A percentile compares a stretch with the other conserved stretches of the same genome.
Evolutionary conservation across 2,113 vertebrate genomes (phyloP).

Genomic region (Tamias sibiricus): DNA sequence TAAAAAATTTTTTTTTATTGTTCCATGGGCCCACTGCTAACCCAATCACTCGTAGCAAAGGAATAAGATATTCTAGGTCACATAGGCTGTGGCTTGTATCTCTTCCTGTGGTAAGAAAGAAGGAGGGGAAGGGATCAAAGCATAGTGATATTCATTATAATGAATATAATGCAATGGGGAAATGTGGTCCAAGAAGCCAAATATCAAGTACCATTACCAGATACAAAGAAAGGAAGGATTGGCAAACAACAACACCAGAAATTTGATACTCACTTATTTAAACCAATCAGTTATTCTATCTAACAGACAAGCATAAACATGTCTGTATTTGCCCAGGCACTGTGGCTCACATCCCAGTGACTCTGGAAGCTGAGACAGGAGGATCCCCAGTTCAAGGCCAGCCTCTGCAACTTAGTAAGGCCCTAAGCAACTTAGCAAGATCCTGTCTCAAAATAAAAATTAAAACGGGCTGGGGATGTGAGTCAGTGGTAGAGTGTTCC

Average conservation of each 20-base stretch:
- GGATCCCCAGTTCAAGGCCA: too few species aligned
- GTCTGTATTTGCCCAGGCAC: background rate
- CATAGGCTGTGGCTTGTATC: background rate
- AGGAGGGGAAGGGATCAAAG: background rate
- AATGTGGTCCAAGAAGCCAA: background rate
- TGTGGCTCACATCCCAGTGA: too few species aligned
- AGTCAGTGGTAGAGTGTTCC: too few species aligned
- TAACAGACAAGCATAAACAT: background rate
- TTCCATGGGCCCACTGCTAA: background rate
- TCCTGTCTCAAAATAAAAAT: too few species aligned
- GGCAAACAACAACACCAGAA: background rate
- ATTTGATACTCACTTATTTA: background rate
- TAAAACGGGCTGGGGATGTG: too few species aligned
- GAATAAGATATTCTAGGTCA: background rate
- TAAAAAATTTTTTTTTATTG: background rate
- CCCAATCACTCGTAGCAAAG: background rate
- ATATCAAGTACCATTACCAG: background rate
- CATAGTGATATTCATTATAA: background rate
- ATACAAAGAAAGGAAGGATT: background rate
- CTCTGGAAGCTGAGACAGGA: too few species aligned
- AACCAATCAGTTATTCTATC: conserved; percentile 5
- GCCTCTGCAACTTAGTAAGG: too few species aligned
- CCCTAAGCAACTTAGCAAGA: too few species aligned
- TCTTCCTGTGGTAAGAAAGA: background rate
- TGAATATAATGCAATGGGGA: background rate